These are phyloP conservation scores for Orycteropus afer DNA, from an alignment of 2,113 vertebrate species.

Conservation along the genomic window DNA sequence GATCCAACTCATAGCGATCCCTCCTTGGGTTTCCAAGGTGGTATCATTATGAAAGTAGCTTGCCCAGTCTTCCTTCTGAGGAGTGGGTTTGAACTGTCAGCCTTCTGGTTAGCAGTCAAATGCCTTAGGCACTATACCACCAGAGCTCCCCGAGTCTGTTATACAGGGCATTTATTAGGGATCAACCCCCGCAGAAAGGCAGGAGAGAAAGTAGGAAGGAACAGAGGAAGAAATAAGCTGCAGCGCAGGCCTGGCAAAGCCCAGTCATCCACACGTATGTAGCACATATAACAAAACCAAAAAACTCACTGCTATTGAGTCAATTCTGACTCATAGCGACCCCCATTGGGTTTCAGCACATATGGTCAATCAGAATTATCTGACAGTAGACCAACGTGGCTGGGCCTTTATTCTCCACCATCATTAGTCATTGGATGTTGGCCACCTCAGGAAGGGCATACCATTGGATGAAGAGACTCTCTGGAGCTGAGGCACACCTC, in stretches of 20 bases:
- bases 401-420: neutral
- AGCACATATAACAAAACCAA: too few relatives aligned
- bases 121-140: too few relatives aligned
- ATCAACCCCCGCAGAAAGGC: neutral
- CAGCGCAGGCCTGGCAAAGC: neutral
- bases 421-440: neutral
- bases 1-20: too few relatives aligned
- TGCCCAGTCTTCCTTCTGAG: too few relatives aligned
- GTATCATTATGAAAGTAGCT: too few relatives aligned
- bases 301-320: too few relatives aligned
- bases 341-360: too few relatives aligned
- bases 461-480: neutral
- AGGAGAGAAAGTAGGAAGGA: neutral
- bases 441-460: neutral
- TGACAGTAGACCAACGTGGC: neutral
- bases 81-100: too few relatives aligned
- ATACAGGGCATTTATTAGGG: neutral
- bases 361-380: neutral
- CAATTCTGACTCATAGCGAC: too few relatives aligned
- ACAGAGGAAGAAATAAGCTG: neutral
- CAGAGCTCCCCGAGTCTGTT: neutral
- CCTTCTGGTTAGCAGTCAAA: too few relatives aligned
- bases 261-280: neutral
- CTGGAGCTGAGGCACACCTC: neutral
- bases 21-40: too few relatives aligned